Evolutionary conservation across 2,888 invertebrate genomes (phyloP).

Genomic region (Euspilapteryx auroguttella): DNA sequence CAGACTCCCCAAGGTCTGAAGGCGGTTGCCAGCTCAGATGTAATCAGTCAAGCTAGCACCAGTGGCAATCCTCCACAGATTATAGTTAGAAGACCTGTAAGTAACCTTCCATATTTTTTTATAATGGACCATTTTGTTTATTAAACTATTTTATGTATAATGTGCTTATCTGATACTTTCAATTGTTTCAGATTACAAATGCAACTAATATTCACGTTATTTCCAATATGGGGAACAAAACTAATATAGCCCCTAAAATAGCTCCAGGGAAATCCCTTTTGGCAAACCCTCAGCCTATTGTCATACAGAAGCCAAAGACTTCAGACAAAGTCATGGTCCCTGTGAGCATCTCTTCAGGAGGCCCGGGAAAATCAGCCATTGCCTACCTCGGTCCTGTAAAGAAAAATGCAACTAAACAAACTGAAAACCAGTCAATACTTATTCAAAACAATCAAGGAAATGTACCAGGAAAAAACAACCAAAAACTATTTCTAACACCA

Average conservation of each 20-base stretch:
- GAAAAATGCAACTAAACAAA: constrained; percentile 33
- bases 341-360: constrained; percentile 38
- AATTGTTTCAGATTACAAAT: constrained; percentile 39
- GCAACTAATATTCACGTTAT: constrained; percentile 44
- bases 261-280: constrained; percentile 34
- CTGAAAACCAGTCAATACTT: constrained; percentile 45
- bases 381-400: constrained; percentile 61
- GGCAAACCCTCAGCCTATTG: constrained; percentile 48
- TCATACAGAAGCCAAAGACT: constrained; percentile 57
- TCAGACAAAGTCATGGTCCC: constrained; percentile 53
- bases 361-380: constrained; percentile 45
- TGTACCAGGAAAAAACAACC: constrained; percentile 34
- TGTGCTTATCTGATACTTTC: too few relatives aligned
- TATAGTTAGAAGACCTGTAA: constrained; percentile 53
- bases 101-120: constrained; percentile 14
- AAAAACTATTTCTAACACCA: constrained; percentile 61
- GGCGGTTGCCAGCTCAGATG: constrained; percentile 44
- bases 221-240: constrained; percentile 39
- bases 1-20: constrained; percentile 57
- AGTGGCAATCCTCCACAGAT: constrained; percentile 54
- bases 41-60: constrained; percentile 48
- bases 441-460: constrained; percentile 45
- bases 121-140: neutral
- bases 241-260: constrained; percentile 42
- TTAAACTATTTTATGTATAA: too few relatives aligned